Evolutionary conservation across 2,888 invertebrate species (phyloP).

Genomic region (Polyommatus icarus): DNA sequence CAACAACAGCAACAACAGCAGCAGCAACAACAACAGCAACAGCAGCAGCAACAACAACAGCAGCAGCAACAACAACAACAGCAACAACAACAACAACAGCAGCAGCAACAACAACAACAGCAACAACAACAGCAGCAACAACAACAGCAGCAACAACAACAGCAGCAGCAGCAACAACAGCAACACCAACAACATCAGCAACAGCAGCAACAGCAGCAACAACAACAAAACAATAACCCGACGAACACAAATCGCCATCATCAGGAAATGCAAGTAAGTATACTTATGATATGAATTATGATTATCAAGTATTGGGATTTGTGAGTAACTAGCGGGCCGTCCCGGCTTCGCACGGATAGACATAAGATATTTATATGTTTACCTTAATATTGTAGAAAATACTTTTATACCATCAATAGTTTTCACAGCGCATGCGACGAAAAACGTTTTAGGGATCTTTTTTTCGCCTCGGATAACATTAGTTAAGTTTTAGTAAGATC

Average conservation of each 20-base stretch:
- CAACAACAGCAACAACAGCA: constrained; percentile 64
- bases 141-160: constrained; percentile 52
- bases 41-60: constrained; percentile 50
- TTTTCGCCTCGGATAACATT: too few species aligned
- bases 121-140: constrained; percentile 53
- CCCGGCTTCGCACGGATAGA: too few species aligned
- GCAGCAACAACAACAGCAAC: constrained; percentile 58
- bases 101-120: constrained; percentile 62
- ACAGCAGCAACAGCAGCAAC: constrained; percentile 52
- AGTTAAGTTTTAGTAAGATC: too few species aligned
- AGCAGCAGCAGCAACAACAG: constrained; percentile 49
- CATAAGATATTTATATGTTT: too few species aligned
- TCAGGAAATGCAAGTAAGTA: constrained; percentile 80
- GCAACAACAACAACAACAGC: constrained; percentile 59
- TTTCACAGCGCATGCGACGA: too few species aligned
- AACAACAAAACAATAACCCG: constrained; percentile 56
- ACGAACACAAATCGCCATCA: constrained; percentile 68
- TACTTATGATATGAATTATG: too few species aligned
- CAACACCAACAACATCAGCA: constrained; percentile 52
- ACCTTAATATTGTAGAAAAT: too few species aligned
- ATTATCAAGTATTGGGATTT: too few species aligned
- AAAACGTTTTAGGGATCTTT: too few species aligned
- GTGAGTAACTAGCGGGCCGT: too few species aligned
- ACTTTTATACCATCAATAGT: too few species aligned
- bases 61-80: constrained; percentile 63